Evolutionary conservation across 2,797 vertebrate genomes (phyloP), one percentile per base, ranked within the genome.

Genomic region (Zenarchopterus dispar): DNA sequence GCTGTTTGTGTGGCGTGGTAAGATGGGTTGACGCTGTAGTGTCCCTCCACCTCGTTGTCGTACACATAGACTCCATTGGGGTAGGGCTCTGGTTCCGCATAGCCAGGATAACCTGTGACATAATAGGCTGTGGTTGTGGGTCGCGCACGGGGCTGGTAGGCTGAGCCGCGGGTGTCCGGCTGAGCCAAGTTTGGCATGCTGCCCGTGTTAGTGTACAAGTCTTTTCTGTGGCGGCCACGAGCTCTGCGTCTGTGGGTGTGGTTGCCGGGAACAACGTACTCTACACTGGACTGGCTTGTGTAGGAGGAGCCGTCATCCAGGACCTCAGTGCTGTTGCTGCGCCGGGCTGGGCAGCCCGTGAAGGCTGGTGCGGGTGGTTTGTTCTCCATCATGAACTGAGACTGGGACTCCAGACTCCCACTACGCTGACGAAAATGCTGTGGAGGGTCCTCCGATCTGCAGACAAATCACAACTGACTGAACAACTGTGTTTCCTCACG

Each of bases 151-250:
- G 92, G 92, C 49, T 93, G 89, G 78, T 93, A 93, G 73, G 84
- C 60, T 0, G 94, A 88, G 13, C 93, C 91, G 52, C 92, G 92
- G 28, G 80, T 4, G 5, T 98, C 96, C 8, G 94, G 93, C 24
- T 95, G 95, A 5, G 95, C 94, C 41, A 99, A 90, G 81, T 99
- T 99, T 17, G 97, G 97, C 97, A 99, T 98, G 78, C 97, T 99
- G 9, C 97, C 97, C 0, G 97, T 95, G 84, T 75, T 96, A 8
- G 95, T 94, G 2, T 97, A 94, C 26, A 92, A 63, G 19, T 93
- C 92, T 18, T 93, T 96, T 82, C 93, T 94, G 5, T 95, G 94
- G 54, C 94, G 92, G 0, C 95, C 92, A 1, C 95, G 94, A 0
- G 92, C 89, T 57, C 95, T 88, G 51, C 93, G 91, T 1, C 95